Conservation (phyloP, 2,113 vertebrate genomes). For the Ciconia stormi region DNA sequence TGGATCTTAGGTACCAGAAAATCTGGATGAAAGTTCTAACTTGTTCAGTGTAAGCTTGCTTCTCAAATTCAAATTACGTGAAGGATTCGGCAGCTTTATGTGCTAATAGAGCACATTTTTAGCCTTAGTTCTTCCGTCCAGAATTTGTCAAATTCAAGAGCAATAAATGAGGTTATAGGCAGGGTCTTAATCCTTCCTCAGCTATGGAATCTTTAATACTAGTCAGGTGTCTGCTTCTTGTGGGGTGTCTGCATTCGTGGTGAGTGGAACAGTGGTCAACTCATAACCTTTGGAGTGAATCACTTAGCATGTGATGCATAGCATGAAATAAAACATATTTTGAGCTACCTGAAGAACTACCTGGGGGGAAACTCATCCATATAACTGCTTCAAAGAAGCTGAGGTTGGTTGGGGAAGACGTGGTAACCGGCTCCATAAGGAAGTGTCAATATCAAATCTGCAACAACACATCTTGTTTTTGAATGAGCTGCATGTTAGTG, state of each 20-base stretch:
- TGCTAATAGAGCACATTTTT: background rate
- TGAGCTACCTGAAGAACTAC: background rate
- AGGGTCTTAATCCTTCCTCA: background rate
- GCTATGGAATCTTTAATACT: background rate
- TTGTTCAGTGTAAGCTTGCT: background rate
- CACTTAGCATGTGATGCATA: background rate
- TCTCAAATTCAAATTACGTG: background rate
- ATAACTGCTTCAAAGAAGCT: background rate
- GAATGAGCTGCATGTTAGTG: background rate
- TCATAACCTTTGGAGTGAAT: background rate
- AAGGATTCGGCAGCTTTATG: background rate
- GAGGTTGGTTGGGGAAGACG: background rate
- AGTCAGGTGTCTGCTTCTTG: background rate
- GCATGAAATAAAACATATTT: background rate
- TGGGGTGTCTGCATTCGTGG: accelerated
- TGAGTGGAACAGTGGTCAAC: background rate
- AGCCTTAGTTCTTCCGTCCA: background rate
- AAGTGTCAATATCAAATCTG: background rate
- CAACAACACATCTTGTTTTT: background rate
- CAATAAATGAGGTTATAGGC: background rate
- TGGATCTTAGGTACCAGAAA: background rate
- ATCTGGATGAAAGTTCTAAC: background rate
- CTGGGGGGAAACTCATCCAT: background rate
- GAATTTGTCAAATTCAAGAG: background rate
- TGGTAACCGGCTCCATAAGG: accelerated